These are phyloP conservation scores for Lissocephala sabroskyi DNA, from an alignment of 2,888 invertebrate genomes.

Conservation along the genomic window DNA sequence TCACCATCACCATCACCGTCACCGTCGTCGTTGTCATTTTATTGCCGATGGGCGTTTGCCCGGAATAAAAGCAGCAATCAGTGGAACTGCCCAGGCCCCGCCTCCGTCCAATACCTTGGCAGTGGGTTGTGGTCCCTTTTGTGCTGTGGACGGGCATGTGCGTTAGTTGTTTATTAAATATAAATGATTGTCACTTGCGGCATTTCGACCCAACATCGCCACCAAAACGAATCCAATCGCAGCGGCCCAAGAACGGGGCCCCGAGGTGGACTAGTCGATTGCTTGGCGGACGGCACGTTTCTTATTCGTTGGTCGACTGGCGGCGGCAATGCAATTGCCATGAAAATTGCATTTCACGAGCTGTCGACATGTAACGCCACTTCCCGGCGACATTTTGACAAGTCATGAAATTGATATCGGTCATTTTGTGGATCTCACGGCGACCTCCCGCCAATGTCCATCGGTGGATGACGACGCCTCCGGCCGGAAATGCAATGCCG, in stretches of 20 bases:
- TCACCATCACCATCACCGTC: conserved; percentile 11
- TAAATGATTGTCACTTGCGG: conserved; percentile 63
- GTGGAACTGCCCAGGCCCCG: not conserved
- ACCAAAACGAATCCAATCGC: not conserved
- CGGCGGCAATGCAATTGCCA: conserved; percentile 52
- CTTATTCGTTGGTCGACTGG: conserved; percentile 9
- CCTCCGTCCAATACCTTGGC: not conserved
- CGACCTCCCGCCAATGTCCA: too few species aligned
- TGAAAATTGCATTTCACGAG: conserved; percentile 4
- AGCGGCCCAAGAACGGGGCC: not conserved
- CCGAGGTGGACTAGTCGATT: conserved; percentile 37
- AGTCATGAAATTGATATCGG: conserved; percentile 43
- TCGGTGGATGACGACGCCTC: too few species aligned
- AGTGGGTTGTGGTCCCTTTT: not conserved
- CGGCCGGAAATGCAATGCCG: too few species aligned
- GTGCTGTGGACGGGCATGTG: conserved; percentile 23
- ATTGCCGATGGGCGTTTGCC: conserved; percentile 15
- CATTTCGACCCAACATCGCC: conserved; percentile 31
- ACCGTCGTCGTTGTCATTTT: conserved; percentile 8
- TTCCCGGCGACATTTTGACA: conserved; percentile 46
- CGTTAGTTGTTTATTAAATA: conserved; percentile 61
- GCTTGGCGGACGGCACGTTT: conserved; percentile 27
- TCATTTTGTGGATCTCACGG: too few species aligned
- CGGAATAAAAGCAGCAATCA: conserved; percentile 19
- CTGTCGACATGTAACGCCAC: conserved; percentile 28